These are phyloP conservation scores for Plectrocnemia conspersa DNA, from an alignment of 1,140 invertebrate genomes.

Conservation along the genomic window DNA sequence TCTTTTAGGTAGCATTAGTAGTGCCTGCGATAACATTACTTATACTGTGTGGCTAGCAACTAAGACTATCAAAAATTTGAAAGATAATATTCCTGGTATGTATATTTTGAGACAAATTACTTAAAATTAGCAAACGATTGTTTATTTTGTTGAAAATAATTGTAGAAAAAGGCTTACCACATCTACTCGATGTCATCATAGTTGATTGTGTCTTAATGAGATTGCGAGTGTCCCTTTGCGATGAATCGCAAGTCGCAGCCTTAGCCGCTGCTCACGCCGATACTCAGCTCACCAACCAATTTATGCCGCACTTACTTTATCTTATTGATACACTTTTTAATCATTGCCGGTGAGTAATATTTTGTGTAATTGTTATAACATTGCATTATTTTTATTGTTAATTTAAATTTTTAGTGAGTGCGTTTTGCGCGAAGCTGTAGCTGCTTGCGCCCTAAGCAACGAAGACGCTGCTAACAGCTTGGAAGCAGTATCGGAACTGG, in stretches of 20 bases:
- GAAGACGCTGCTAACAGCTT: slow-evolving; percentile 36
- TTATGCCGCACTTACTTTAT: slow-evolving; percentile 45
- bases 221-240: slow-evolving; percentile 42
- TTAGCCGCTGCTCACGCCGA: slow-evolving; percentile 27
- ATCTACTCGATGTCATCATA: slow-evolving; percentile 46
- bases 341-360: slow-evolving; percentile 44
- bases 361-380: background rate
- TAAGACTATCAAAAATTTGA: slow-evolving; percentile 62
- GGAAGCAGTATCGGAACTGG: slow-evolving; percentile 24
- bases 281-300: slow-evolving; percentile 27
- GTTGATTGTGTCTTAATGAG: slow-evolving; percentile 46
- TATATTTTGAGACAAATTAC: slow-evolving; percentile 41
- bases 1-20: slow-evolving; percentile 63
- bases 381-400: background rate
- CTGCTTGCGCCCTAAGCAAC: slow-evolving; percentile 37
- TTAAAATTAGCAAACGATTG: background rate
- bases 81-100: slow-evolving; percentile 35
- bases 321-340: slow-evolving; percentile 44
- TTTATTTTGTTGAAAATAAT: slow-evolving; percentile 3
- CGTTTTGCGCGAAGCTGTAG: slow-evolving; percentile 9
- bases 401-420: slow-evolving; percentile 10
- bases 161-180: slow-evolving; percentile 43
- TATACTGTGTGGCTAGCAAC: slow-evolving; percentile 70
- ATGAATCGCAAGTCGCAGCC: slow-evolving; percentile 35
- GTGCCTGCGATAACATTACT: slow-evolving; percentile 48